A percentile compares a stretch with the other conserved stretches of the same genome.
Conservation (phyloP, 30 jellyfish, hydroid and myxozoan genomes). For the Aurelia aurita region DNA sequence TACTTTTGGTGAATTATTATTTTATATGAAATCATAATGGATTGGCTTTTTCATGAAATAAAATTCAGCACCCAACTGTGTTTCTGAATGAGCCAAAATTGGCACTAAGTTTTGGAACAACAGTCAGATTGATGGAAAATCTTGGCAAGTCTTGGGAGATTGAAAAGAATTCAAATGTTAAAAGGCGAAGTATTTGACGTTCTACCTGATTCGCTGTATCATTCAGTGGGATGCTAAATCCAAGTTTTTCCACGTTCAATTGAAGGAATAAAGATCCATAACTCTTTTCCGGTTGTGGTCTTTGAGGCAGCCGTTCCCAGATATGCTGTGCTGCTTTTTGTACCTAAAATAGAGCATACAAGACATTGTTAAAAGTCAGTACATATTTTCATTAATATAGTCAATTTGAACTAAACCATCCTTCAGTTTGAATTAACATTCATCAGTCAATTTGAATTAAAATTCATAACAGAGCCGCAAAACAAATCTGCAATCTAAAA, state of each 20-base stretch:
- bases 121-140: background rate
- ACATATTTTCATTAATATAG: no score
- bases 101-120: background rate
- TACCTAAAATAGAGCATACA: conserved; percentile 32
- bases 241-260: conserved; percentile 75
- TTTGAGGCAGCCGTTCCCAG: conserved; percentile 76
- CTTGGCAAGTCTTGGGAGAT: background rate
- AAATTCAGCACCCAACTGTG: background rate
- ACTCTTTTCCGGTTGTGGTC: conserved; percentile 60
- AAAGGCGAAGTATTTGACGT: no score
- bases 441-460: no score
- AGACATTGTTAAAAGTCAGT: no score
- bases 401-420: no score
- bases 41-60: background rate
- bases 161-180: no score
- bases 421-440: no score
- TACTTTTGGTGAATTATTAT: no score
- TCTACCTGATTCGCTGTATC: conserved; percentile 65
- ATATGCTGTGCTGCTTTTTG: conserved; percentile 86
- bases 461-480: no score
- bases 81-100: background rate
- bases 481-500: no score
- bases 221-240: conserved; percentile 83
- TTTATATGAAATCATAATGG: no score
- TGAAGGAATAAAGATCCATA: conserved; percentile 79